phyloP scores from a whole-genome alignment of 2,888 invertebrate genomes.

The Pollenia angustigena region DNA sequence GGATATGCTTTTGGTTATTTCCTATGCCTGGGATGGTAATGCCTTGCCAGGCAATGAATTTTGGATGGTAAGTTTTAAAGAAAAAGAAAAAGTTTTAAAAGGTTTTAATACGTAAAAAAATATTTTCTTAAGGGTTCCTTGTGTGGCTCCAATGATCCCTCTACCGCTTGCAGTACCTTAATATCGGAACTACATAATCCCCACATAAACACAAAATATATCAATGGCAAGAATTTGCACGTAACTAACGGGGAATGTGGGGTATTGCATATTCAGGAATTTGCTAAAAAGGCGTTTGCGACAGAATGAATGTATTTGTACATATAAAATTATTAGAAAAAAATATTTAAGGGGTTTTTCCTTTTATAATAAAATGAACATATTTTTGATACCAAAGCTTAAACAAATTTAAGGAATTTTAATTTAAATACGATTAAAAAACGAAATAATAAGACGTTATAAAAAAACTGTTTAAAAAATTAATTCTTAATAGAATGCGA shows the following conservation, averaged over 20 bases:
- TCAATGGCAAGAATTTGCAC: conserved; percentile 85
- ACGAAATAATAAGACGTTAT: too few relatives aligned
- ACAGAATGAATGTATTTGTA: neutral
- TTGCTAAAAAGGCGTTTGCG: conserved; percentile 70
- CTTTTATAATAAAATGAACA: too few relatives aligned
- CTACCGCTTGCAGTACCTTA: conserved; percentile 86
- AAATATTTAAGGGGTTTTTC: neutral
- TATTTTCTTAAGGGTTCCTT: conserved; percentile 77
- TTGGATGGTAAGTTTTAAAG: conserved; percentile 84
- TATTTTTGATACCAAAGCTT: too few relatives aligned
- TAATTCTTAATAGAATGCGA: too few relatives aligned
- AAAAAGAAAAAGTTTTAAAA: neutral
- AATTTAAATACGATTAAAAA: too few relatives aligned
- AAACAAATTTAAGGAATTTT: too few relatives aligned
- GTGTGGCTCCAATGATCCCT: conserved; percentile 85
- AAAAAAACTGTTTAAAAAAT: too few relatives aligned
- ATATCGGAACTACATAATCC: conserved; percentile 86
- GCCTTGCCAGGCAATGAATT: conserved; percentile 89
- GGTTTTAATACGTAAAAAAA: neutral
- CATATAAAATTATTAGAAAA: neutral
- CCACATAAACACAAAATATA: conserved; percentile 84
- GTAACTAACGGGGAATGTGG: conserved; percentile 83
- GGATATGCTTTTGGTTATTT: conserved; percentile 86
- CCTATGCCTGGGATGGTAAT: conserved; percentile 89
- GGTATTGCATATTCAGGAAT: conserved; percentile 80